These are phyloP conservation scores for Corvus moneduloides DNA, from an alignment of 2,113 vertebrate genomes.

Conservation along the genomic window DNA sequence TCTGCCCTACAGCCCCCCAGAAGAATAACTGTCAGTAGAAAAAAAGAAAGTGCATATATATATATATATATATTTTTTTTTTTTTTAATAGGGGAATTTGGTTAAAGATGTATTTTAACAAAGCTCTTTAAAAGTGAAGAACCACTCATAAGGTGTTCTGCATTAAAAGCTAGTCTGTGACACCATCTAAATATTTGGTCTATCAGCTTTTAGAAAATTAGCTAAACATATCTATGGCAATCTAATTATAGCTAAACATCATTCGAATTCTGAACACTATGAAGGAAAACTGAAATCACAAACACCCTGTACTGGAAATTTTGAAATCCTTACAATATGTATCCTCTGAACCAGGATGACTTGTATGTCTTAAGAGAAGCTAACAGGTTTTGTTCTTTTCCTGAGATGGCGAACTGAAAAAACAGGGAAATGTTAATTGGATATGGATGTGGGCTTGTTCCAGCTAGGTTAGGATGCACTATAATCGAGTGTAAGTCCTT, in stretches of 20 bases:
- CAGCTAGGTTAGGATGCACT: neutral
- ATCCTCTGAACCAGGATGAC: neutral
- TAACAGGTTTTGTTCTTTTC: neutral
- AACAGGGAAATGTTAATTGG: neutral
- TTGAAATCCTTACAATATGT: neutral
- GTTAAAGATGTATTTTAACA: slow-evolving; percentile 32
- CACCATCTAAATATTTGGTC: slow-evolving; percentile 64
- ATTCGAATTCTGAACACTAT: neutral
- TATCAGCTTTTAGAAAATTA: slow-evolving; percentile 53
- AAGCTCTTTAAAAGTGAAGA: slow-evolving; percentile 42
- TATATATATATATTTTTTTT: too few relatives aligned
- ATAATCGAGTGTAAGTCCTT: neutral
- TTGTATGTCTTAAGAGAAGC: neutral
- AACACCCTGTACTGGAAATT: neutral
- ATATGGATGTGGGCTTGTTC: neutral
- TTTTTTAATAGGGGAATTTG: neutral
- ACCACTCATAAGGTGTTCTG: neutral
- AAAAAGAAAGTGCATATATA: too few relatives aligned
- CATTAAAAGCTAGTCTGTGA: slow-evolving; percentile 31
- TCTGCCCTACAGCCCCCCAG: neutral
- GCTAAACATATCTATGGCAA: neutral
- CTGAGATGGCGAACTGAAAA: neutral
- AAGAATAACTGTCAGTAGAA: slow-evolving; percentile 49
- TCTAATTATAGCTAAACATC: slow-evolving; percentile 24
- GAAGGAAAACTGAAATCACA: neutral